Base-by-base conservation (phyloP, 2,797 vertebrate species). In the Taenioides sp. region DNA sequence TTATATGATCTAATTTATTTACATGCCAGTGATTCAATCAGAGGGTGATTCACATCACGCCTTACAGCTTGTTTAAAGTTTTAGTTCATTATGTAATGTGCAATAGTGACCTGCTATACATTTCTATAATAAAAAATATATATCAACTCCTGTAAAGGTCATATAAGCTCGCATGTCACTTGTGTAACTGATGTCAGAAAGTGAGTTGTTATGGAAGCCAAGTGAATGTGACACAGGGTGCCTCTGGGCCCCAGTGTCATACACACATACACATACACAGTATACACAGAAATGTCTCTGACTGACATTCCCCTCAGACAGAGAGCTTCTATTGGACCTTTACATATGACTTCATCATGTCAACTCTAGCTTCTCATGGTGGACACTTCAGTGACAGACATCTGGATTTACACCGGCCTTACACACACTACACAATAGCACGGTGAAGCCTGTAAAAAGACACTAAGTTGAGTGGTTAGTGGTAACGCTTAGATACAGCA, bases 301-400 rank as follows among this genome's bases (percentile, higher is more conserved):
- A 81, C 69, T 86, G 79, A 78, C 84, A 84, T 80, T 85, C 75
- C 83, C 76, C 27, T 23, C 47, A 71, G 70, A 83, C 70, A 71
- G 63, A 69, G 31, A 17, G 14, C 49, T 73, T 75, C 69, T 23
- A 72, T 78, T 72, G 55, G 73, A 11, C 58, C 62, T 63, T 72
- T 55, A 74, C 70, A 27, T 65, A 71, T 73, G 22, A 63, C 79
- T 79, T 82, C 28, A 77, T 81, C 59, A 76, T 79, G 23, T 43
- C 25, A 55, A 73, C 73, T 82, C 84, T 59, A 76, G 63, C 37
- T 75, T 68, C 61, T 81, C 71, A 70, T 10, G 61, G 54, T 22
- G 62, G 69, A 65, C 17, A 28, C 6, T 28, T 58, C 28, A 3
- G 0, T 71, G 40, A 2, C 14, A 47, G 43, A 65, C 28, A 52